These are phyloP conservation scores for Xylophagus ater DNA, from an alignment of 2,888 invertebrate genomes.

Conservation along the genomic window DNA sequence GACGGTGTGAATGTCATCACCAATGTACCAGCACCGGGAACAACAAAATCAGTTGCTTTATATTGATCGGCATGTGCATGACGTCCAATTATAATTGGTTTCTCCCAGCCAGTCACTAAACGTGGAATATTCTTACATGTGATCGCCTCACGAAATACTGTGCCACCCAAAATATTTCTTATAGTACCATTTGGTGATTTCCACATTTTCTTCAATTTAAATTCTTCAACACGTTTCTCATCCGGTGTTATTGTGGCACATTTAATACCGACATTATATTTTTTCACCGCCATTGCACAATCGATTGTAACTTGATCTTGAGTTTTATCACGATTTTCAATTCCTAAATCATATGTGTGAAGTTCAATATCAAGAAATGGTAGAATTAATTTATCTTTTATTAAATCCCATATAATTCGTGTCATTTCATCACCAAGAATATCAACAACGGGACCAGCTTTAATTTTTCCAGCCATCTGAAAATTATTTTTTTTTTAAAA, in stretches of 20 bases:
- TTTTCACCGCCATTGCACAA: constrained; percentile 91
- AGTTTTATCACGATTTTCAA: constrained; percentile 88
- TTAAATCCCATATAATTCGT: constrained; percentile 95
- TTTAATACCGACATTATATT: constrained; percentile 97
- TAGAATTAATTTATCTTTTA: constrained; percentile 91
- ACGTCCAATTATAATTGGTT: constrained; percentile 96
- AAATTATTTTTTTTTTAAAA: too few species aligned
- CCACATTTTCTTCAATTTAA: constrained; percentile 82
- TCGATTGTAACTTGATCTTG: constrained; percentile 93
- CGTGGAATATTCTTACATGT: constrained; percentile 91
- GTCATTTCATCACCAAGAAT: constrained; percentile 95
- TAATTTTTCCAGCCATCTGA: constrained; percentile 47
- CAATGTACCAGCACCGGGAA: constrained; percentile 81
- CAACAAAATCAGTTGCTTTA: constrained; percentile 92
- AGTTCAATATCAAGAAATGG: constrained; percentile 93
- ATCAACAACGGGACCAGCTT: constrained; percentile 82
- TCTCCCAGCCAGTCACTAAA: constrained; percentile 86
- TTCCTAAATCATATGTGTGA: constrained; percentile 88
- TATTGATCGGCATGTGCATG: constrained; percentile 98
- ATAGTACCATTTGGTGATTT: constrained; percentile 84
- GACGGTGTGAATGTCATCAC: constrained; percentile 71
- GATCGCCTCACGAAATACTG: constrained; percentile 71
- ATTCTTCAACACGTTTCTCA: constrained; percentile 88
- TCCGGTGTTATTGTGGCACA: constrained; percentile 99
- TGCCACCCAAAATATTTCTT: constrained; percentile 71